Conservation (phyloP, 2,888 invertebrate genomes). For the Ophion ellenae region DNA sequence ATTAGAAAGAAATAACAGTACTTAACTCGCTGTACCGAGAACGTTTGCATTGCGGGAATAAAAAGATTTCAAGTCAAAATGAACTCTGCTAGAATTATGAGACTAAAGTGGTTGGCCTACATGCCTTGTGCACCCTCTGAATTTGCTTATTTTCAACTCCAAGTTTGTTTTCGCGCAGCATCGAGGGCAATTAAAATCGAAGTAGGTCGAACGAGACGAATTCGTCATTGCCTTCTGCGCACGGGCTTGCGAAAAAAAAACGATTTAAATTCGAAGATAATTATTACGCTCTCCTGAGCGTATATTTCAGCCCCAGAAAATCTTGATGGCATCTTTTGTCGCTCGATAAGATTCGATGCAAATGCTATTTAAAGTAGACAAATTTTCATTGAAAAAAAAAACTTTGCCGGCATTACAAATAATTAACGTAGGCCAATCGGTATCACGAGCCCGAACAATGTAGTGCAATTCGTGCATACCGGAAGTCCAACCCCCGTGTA, state of each 20-base stretch:
- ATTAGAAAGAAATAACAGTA: background rate
- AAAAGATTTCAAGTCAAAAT: background rate
- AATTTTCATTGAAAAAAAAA: slow-evolving; percentile 4
- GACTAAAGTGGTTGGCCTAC: background rate
- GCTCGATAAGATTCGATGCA: background rate
- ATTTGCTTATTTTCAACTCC: background rate
- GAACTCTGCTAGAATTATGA: background rate
- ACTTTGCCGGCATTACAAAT: slow-evolving; percentile 8
- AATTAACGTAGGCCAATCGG: slow-evolving; percentile 18
- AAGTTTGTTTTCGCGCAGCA: background rate
- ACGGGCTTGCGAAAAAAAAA: background rate
- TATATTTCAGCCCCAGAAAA: background rate
- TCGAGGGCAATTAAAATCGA: background rate
- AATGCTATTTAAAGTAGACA: background rate
- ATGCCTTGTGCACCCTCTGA: background rate
- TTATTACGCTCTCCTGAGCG: background rate
- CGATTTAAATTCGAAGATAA: background rate
- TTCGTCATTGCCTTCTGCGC: background rate
- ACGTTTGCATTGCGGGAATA: background rate
- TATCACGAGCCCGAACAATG: slow-evolving; percentile 25
- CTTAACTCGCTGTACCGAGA: background rate
- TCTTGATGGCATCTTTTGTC: too few relatives aligned
- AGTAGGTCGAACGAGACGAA: background rate
- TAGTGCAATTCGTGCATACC: slow-evolving; percentile 24
- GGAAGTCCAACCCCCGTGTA: slow-evolving; percentile 66